These are phyloP conservation scores for Germaria angustata DNA, from an alignment of 2,888 invertebrate genomes.

Conservation along the genomic window DNA sequence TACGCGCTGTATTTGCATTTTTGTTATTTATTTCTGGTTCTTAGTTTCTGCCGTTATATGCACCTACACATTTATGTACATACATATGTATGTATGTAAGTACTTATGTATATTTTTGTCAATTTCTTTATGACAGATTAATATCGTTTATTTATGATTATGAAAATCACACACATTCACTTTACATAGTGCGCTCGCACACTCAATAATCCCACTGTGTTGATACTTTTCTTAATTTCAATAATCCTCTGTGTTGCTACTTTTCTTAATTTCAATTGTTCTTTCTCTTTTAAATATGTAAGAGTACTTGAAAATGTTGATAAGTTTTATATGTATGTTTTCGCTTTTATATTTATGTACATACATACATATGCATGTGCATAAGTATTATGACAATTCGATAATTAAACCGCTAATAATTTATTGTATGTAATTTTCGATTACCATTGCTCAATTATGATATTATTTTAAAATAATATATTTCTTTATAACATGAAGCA, in stretches of 20 bases:
- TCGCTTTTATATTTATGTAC: neutral
- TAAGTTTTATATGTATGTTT: neutral
- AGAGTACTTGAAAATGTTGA: neutral
- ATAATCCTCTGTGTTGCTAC: constrained; percentile 19
- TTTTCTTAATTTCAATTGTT: constrained; percentile 7
- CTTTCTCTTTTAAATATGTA: neutral
- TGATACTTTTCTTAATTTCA: neutral
- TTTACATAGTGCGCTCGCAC: neutral
- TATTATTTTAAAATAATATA: constrained; percentile 36
- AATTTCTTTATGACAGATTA: constrained; percentile 41
- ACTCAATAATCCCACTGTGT: constrained; percentile 2
- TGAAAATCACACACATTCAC: neutral
- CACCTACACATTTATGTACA: too few relatives aligned
- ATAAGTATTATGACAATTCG: constrained; percentile 33
- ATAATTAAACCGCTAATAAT: constrained; percentile 32
- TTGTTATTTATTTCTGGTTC: constrained; percentile 3
- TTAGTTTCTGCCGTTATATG: constrained; percentile 40
- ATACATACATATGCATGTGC: neutral
- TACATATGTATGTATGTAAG: too few relatives aligned
- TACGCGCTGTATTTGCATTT: constrained; percentile 8
- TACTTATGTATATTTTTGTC: too few relatives aligned
- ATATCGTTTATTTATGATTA: constrained; percentile 23
- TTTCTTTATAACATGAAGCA: constrained; percentile 33
- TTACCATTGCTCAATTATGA: constrained; percentile 45
- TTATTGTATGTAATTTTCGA: constrained; percentile 14